Evolutionary conservation across 2,888 invertebrate genomes (phyloP).

Genomic region (Augochlorella aurata): DNA sequence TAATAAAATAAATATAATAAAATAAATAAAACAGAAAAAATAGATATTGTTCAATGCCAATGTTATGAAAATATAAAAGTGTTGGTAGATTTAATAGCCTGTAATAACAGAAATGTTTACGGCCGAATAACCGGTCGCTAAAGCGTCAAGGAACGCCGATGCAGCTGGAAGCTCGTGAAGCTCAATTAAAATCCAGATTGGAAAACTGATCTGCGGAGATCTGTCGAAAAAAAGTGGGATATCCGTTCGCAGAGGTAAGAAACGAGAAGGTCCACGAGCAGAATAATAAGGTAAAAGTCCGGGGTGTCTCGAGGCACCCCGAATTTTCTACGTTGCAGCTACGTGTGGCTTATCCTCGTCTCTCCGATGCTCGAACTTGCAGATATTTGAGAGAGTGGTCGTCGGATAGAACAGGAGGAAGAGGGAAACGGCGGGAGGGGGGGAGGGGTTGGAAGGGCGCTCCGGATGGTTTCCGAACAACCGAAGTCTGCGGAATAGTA

Average conservation of each 20-base stretch:
- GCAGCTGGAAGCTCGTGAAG: background rate
- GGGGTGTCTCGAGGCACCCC: slow-evolving; percentile 37
- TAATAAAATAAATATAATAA: too few species aligned
- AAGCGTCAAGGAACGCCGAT: too few species aligned
- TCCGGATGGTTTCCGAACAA: slow-evolving; percentile 76
- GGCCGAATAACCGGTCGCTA: too few species aligned
- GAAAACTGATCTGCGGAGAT: background rate
- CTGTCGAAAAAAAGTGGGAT: background rate
- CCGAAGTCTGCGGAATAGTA: slow-evolving; percentile 78
- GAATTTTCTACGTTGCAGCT: slow-evolving; percentile 62
- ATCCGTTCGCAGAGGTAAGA: background rate
- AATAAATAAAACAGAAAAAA: too few species aligned
- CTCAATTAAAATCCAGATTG: background rate
- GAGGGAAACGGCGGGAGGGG: background rate
- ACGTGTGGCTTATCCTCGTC: slow-evolving; percentile 68
- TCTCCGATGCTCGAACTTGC: slow-evolving; percentile 58
- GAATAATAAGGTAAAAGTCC: slow-evolving; percentile 47
- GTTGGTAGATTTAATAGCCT: too few species aligned
- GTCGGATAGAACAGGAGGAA: slow-evolving; percentile 50
- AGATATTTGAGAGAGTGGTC: slow-evolving; percentile 64
- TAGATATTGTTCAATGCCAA: too few species aligned
- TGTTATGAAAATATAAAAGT: too few species aligned
- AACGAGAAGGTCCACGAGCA: background rate
- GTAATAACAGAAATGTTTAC: too few species aligned
- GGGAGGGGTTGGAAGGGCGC: slow-evolving; percentile 54